phyloP scores from a whole-genome alignment of 2,113 vertebrate species.

The Ovis canadensis region DNA sequence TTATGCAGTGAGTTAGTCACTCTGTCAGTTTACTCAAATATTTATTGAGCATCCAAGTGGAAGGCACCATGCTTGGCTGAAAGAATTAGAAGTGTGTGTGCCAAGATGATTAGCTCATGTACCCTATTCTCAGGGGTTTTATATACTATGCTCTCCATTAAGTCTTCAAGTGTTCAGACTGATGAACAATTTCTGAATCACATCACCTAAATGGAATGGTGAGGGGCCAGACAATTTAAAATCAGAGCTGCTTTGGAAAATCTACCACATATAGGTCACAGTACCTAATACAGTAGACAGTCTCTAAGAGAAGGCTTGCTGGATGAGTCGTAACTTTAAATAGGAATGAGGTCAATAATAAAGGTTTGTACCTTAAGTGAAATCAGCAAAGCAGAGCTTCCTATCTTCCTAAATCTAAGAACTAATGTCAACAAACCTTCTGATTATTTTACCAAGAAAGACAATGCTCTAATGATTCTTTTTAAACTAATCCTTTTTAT shows the following conservation, averaged over 20 bases:
- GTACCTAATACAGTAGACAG: neutral
- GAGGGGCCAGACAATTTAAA: neutral
- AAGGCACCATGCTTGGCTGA: neutral
- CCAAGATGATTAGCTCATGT: neutral
- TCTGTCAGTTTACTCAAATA: neutral
- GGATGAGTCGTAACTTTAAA: neutral
- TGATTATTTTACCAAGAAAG: slow-evolving; percentile 61
- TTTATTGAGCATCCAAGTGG: neutral
- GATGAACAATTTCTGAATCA: slow-evolving; percentile 33
- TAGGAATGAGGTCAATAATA: neutral
- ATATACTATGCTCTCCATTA: neutral
- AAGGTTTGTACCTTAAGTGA: slow-evolving; percentile 11
- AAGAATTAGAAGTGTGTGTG: neutral
- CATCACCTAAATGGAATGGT: neutral
- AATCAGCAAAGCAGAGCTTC: neutral
- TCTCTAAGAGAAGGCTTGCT: neutral
- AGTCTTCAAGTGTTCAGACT: neutral
- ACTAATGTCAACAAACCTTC: slow-evolving; percentile 47
- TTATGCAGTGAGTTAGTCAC: neutral
- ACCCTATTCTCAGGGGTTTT: neutral
- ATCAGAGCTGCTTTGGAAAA: neutral
- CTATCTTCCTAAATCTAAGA: slow-evolving; percentile 47
- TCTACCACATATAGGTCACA: neutral
- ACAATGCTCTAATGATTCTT: slow-evolving; percentile 64
- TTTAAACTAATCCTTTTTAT: slow-evolving; percentile 56